These are phyloP conservation scores for Sylvilagus bachmani DNA, from an alignment of 2,113 vertebrate species.

Conservation along the genomic window DNA sequence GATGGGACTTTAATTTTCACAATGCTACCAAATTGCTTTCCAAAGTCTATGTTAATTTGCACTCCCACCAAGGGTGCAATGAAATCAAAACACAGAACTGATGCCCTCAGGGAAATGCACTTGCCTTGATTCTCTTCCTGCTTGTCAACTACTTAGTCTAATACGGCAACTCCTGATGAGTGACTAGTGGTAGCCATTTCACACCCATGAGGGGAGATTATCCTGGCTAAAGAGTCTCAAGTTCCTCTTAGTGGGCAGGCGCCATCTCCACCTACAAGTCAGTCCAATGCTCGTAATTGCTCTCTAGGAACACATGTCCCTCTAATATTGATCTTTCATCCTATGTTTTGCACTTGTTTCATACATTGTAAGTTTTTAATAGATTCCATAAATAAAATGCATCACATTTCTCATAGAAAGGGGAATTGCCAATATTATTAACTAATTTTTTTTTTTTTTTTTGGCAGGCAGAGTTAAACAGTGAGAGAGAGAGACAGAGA, in stretches of 20 bases:
- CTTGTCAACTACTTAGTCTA: background rate
- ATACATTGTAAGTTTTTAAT: constrained; percentile 1
- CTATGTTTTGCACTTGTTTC: background rate
- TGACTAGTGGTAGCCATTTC: background rate
- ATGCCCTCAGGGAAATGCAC: background rate
- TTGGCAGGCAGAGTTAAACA: no score
- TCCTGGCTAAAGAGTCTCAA: constrained; percentile 15
- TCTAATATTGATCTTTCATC: background rate
- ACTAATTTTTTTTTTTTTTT: no score
- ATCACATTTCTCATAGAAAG: constrained; percentile 30
- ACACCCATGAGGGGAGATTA: background rate
- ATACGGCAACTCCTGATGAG: background rate
- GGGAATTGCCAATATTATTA: background rate
- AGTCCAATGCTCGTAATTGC: background rate
- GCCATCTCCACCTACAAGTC: background rate
- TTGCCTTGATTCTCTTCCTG: constrained; percentile 25
- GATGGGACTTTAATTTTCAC: background rate
- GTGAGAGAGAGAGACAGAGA: no score
- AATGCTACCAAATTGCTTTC: background rate
- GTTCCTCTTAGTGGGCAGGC: background rate
- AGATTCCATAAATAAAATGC: background rate
- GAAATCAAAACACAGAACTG: background rate
- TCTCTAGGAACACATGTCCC: background rate
- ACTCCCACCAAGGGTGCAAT: background rate
- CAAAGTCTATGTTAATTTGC: background rate